phyloP scores from a whole-genome alignment of 2,113 vertebrate species.

The Pedionomus torquatus region DNA sequence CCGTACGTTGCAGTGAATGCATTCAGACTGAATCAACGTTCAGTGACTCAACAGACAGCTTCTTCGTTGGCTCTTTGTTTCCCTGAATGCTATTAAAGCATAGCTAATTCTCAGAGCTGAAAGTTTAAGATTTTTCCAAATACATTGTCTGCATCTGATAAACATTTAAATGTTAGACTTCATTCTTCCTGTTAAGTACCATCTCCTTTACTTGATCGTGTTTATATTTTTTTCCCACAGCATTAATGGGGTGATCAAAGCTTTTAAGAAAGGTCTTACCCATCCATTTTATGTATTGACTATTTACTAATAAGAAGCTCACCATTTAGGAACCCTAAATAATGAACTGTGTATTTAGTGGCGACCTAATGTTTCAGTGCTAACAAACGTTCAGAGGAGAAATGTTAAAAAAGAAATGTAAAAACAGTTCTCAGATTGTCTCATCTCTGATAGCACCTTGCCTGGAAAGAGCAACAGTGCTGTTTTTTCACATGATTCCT shows the following conservation, averaged over 20 bases:
- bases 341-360: neutral
- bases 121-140: neutral
- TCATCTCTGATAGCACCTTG: neutral
- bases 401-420: neutral
- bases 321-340: neutral
- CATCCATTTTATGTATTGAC: neutral
- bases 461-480: neutral
- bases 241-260: neutral
- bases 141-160: neutral
- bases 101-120: neutral
- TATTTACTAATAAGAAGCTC: neutral
- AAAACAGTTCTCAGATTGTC: neutral
- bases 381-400: neutral
- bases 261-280: neutral
- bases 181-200: neutral
- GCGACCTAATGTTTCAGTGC: neutral
- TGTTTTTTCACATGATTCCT: neutral
- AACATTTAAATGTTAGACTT: neutral
- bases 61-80: neutral
- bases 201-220: rapidly evolving
- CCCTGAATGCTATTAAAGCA: neutral
- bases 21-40: neutral
- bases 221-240: neutral
- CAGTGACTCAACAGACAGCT: neutral
- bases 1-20: neutral